A percentile compares a stretch with the other conserved stretches of the same genome.
These are phyloP conservation scores for Chionodraco myersi DNA, from an alignment of 2,113 vertebrate species.

Conservation along the genomic window DNA sequence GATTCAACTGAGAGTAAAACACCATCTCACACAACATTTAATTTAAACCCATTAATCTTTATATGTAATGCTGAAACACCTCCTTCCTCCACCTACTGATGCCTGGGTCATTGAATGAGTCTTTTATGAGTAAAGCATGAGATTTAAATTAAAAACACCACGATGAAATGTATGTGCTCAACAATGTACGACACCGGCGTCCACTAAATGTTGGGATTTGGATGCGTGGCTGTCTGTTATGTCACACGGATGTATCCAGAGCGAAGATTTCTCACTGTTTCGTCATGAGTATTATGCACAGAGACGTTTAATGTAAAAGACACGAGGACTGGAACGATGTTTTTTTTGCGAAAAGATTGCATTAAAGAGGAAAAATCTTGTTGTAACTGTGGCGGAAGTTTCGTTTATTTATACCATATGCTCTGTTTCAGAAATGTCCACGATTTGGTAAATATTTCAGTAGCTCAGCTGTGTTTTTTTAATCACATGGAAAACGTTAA, in stretches of 20 bases:
- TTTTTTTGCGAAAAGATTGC: conserved; percentile 64
- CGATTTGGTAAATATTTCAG: neutral
- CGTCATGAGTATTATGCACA: conserved; percentile 65
- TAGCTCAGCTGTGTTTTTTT: neutral
- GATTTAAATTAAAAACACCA: neutral
- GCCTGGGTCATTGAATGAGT: conserved; percentile 3
- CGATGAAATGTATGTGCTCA: conserved; percentile 14
- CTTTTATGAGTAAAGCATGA: conserved; percentile 5
- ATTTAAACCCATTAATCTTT: neutral
- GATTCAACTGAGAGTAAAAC: neutral
- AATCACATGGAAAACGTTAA: neutral
- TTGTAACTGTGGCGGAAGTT: conserved; percentile 14
- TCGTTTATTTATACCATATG: conserved; percentile 2
- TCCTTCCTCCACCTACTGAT: conserved; percentile 7
- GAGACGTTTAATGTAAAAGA: conserved; percentile 56
- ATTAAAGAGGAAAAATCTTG: conserved; percentile 71
- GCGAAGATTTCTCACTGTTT: conserved; percentile 48
- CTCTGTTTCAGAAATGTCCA: neutral
- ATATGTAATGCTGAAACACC: conserved; percentile 22
- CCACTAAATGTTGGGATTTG: conserved; percentile 4
- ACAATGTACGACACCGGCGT: neutral
- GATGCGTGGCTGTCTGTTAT: conserved; percentile 48
- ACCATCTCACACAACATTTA: neutral
- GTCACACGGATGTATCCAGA: conserved; percentile 37
- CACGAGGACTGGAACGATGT: conserved; percentile 62